Percentiles rank a stretch among this genome's conserved stretches.
Conservation (phyloP, 2,888 invertebrate genomes). For the Zelleria hepariella region DNA sequence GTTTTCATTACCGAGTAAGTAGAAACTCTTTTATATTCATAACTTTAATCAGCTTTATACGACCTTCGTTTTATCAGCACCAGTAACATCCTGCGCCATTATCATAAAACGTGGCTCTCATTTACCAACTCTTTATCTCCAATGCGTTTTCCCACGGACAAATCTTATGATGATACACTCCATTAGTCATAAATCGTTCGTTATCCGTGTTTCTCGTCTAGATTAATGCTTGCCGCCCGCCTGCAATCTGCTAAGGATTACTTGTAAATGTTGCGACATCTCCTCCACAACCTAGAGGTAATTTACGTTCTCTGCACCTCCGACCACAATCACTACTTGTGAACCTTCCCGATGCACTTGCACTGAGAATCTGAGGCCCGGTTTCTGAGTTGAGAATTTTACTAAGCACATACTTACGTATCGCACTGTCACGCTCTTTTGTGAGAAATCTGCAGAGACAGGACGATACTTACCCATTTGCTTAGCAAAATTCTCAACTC, state of each 20-base stretch:
- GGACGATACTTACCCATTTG: too few species aligned
- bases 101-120: not conserved
- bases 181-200: not conserved
- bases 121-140: not conserved
- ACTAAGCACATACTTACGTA: too few species aligned
- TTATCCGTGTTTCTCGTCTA: not conserved
- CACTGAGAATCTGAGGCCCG: too few species aligned
- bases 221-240: not conserved
- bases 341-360: conserved; percentile 1
- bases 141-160: not conserved
- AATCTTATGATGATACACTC: not conserved
- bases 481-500: too few species aligned
- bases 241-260: conserved; percentile 2
- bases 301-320: conserved; percentile 20
- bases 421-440: too few species aligned
- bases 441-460: too few species aligned
- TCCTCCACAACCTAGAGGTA: conserved; percentile 17
- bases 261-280: conserved; percentile 20
- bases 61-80: not conserved
- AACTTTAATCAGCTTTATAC: not conserved
- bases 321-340: conserved; percentile 24
- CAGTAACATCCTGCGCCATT: not conserved
- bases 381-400: too few species aligned
- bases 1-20: too few species aligned
- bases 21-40: too few species aligned